Evolutionary conservation across 2,888 invertebrate genomes (phyloP).

Genomic region (Phoenoteleia sp.): DNA sequence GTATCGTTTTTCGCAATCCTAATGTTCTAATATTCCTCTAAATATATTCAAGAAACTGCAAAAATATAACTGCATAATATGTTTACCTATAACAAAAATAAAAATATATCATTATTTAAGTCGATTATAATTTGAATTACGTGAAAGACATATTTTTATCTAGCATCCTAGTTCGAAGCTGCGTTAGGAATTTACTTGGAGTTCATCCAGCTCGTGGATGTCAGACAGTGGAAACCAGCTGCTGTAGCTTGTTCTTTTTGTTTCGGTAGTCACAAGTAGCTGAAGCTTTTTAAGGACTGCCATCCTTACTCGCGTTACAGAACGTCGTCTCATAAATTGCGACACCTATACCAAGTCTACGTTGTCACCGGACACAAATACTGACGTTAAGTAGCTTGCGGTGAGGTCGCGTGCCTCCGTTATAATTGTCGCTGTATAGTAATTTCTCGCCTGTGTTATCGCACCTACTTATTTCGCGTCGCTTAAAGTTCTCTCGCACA

Average conservation of each 20-base stretch:
- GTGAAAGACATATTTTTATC: slow-evolving; percentile 32
- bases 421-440: slow-evolving; percentile 73
- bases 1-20: too few relatives aligned
- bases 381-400: slow-evolving; percentile 77
- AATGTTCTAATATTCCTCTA: too few relatives aligned
- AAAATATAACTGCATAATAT: too few relatives aligned
- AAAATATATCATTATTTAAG: too few relatives aligned
- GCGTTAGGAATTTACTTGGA: slow-evolving; percentile 64
- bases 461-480: slow-evolving; percentile 23
- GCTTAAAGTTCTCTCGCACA: slow-evolving; percentile 14
- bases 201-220: slow-evolving; percentile 52
- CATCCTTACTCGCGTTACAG: slow-evolving; percentile 46
- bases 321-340: slow-evolving; percentile 76
- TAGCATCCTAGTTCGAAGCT: slow-evolving; percentile 15
- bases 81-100: too few relatives aligned
- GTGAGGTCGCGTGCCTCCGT: slow-evolving; percentile 74
- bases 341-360: slow-evolving; percentile 72
- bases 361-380: slow-evolving; percentile 73
- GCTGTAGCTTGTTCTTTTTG: slow-evolving; percentile 50
- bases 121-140: slow-evolving; percentile 49
- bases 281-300: slow-evolving; percentile 67
- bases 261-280: slow-evolving; percentile 40
- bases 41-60: too few relatives aligned
- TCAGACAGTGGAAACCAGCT: slow-evolving; percentile 60
- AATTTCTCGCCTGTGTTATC: slow-evolving; percentile 68